Evolutionary conservation across 2,888 invertebrate genomes (phyloP), one percentile per base, ranked within the genome.

Genomic region (Anorthoa munda): DNA sequence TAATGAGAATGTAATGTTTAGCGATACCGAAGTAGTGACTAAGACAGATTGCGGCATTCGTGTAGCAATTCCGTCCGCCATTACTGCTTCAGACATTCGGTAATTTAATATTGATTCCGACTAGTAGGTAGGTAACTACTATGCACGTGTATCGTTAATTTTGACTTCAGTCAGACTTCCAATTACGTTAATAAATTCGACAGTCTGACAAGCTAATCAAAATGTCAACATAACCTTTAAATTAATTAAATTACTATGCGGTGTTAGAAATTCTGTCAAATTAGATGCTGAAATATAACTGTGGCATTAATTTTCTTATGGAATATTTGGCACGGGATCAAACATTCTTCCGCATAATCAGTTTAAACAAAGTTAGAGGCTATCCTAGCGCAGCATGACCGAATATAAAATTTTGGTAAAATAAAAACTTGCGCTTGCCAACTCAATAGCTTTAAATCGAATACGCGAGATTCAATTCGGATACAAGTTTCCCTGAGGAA

Each of bases 391-490:
- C n/a, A 74, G 56, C 26, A 77, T 51, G 48, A 67, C 59, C 53
- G 31, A 71, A 75, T 70, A 21, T 70, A 77, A 82, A 82, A 83
- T 59, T 66, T 67, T 63, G 68, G 76, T 78, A 21, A 65, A 66
- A 79, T 75, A 77, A 84, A 81, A 82, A 67, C n/a, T 61, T 17
- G n/a, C 55, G 66, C 50, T 81, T 72, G 73, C 70, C 75, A 82
- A 77, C 67, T 83, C 82, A 72, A 86, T 81, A 83, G 76, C 75
- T 56, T 74, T 81, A 86, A 88, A 91, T 87, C 85, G 86, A 86
- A 84, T 83, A 85, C 81, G 88, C 83, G 82, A 85, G 88, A 90
- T 90, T 90, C 84, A 86, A 90, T 90, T 88, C 85, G 65, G 75
- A 74, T 73, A 75, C 74, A 87, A 90, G 84, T 89, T 89, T 86